A percentile compares a stretch with the other conserved stretches of the same genome.
phyloP scores from a whole-genome alignment of 2,113 vertebrate genomes.

The Acanthisitta chloris region DNA sequence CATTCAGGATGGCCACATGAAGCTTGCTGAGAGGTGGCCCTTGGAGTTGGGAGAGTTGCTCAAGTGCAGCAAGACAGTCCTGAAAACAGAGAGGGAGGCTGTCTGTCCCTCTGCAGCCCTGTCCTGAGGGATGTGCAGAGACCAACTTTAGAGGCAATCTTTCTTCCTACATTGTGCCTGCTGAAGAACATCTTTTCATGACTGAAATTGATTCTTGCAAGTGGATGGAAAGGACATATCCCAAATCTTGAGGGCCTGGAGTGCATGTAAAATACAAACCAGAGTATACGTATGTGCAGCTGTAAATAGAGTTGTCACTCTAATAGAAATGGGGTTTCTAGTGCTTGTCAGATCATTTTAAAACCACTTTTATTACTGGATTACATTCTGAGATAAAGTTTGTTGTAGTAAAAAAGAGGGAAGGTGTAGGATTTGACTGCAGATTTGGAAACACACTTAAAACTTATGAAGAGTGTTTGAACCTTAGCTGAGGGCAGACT shows the following conservation, averaged over 20 bases:
- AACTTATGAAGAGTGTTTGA: neutral
- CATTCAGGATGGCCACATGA: neutral
- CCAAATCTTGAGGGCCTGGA: conserved; percentile 7
- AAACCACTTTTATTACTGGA: conserved; percentile 65
- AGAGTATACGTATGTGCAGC: neutral
- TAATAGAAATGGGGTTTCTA: conserved; percentile 33
- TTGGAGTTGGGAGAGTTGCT: neutral
- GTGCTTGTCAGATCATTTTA: conserved; percentile 55
- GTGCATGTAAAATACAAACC: neutral
- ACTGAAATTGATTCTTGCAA: neutral
- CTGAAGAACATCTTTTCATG: neutral
- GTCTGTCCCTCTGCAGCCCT: rapidly evolving
- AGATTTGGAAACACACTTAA: conserved; percentile 26
- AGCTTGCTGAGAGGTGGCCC: neutral
- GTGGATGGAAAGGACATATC: neutral
- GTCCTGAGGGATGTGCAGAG: neutral
- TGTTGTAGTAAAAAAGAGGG: conserved; percentile 38
- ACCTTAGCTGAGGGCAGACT: neutral
- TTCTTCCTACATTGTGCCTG: neutral
- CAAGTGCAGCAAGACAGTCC: neutral
- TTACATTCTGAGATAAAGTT: conserved; percentile 58
- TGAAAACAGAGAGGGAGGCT: neutral
- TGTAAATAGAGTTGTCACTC: conserved; percentile 60
- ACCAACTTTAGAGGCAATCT: rapidly evolving
- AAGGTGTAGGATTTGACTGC: conserved; percentile 39